Evolutionary conservation across 2,888 invertebrate genomes (phyloP).

Genomic region (Tachina fera): DNA sequence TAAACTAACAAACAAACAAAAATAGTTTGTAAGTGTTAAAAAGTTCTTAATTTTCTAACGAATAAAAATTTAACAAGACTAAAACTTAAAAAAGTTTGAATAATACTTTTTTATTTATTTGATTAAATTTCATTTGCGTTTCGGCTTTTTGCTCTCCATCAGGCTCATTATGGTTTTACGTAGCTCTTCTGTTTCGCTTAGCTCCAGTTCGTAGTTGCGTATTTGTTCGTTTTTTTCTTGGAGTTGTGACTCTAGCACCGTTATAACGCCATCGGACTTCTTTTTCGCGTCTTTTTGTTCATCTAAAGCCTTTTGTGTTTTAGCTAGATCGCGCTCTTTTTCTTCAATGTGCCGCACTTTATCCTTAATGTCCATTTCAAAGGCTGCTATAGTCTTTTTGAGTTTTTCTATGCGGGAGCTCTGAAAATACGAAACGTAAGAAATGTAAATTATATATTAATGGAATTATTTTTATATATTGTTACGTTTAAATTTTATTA

Average conservation of each 20-base stretch:
- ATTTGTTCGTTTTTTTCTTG: conserved; percentile 81
- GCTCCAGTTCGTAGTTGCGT: conserved; percentile 79
- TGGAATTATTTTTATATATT: no score
- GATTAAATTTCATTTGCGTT: conserved; percentile 75
- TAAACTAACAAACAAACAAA: conserved; percentile 1
- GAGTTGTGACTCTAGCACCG: conserved; percentile 80
- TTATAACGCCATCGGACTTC: conserved; percentile 80
- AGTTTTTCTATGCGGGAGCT: conserved; percentile 79
- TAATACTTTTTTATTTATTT: background rate
- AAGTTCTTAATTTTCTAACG: conserved; percentile 34
- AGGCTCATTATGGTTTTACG: conserved; percentile 82
- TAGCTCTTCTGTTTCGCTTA: conserved; percentile 81
- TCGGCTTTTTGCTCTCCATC: conserved; percentile 82
- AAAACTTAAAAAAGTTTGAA: conserved; percentile 30
- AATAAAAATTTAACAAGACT: conserved; percentile 54
- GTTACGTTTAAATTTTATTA: no score
- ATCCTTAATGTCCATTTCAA: conserved; percentile 79
- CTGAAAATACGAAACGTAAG: conserved; percentile 62
- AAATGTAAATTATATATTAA: background rate
- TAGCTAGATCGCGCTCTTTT: conserved; percentile 79
- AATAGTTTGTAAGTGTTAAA: conserved; percentile 48
- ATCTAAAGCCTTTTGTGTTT: conserved; percentile 79
- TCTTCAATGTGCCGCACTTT: conserved; percentile 79
- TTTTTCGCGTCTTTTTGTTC: conserved; percentile 80
- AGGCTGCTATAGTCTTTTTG: conserved; percentile 80